phyloP scores from a whole-genome alignment of 2,797 vertebrate species.

The Allobates femoralis region DNA sequence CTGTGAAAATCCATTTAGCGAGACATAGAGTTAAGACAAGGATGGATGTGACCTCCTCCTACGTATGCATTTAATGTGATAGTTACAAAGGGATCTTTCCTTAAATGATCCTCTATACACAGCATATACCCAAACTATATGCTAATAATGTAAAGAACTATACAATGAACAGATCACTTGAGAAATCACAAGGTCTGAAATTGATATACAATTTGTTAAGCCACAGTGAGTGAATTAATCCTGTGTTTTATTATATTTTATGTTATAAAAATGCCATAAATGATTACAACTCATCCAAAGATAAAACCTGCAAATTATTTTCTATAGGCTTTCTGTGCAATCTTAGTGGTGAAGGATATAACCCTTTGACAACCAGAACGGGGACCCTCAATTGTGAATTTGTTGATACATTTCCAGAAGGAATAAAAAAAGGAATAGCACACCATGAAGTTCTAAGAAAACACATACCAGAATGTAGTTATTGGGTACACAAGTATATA shows the following conservation, averaged over 20 bases:
- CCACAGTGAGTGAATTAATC: background rate
- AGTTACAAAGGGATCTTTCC: background rate
- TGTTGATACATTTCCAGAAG: too few relatives aligned
- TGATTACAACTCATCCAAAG: too few relatives aligned
- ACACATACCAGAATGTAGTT: too few relatives aligned
- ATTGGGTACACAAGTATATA: too few relatives aligned
- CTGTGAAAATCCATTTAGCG: slow-evolving; percentile 32
- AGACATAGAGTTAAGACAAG: slow-evolving; percentile 16
- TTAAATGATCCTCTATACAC: slow-evolving; percentile 1
- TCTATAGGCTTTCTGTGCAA: background rate
- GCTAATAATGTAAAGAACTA: background rate
- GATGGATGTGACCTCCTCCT: slow-evolving; percentile 34
- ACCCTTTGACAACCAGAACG: too few relatives aligned
- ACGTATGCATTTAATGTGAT: slow-evolving; percentile 20
- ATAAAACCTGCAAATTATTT: background rate
- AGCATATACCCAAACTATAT: background rate
- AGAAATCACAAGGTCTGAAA: background rate
- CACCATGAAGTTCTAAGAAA: too few relatives aligned
- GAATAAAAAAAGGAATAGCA: too few relatives aligned
- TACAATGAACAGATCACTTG: background rate
- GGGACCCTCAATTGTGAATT: too few relatives aligned
- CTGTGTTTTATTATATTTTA: background rate
- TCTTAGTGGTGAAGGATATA: too few relatives aligned
- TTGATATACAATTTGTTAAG: background rate
- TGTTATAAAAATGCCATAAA: too few relatives aligned